Evolutionary conservation across 2,888 invertebrate genomes (phyloP), one percentile per base, ranked within the genome.

Genomic region (Leptura quadrifasciata): DNA sequence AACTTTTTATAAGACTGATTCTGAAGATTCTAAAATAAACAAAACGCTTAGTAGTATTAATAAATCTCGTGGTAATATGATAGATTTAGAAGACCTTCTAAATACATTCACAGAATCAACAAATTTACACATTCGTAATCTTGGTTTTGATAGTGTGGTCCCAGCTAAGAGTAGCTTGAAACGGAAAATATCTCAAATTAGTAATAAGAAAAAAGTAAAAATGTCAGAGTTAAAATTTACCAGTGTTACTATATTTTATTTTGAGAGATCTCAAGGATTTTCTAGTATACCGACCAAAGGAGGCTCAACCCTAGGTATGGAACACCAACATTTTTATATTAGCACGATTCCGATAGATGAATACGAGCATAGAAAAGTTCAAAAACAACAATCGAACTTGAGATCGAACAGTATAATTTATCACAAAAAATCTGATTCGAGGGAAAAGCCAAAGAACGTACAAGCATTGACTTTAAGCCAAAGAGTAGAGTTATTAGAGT

Each of bases 201-300:
- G 17, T 1, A n/a, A 8, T 20, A 39, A 63, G 0, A 31, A 63
- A 39, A 63, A 63, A 17, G 17, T 35, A 63, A 31, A 63, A 39
- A 39, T 39, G 20, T 39, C 63, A 6, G 17, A 3, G 6, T 18
- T 63, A 6, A 63, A 17, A 35, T 63, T 63, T 20, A 39, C 35
- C 1, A 63, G 17, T 39, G 27, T 55, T 3, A 68, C 68, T 15
- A 55, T 54, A n/a, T 68, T 55, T 24, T 68, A 68, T 15, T 68
- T 68, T 18, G 68, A 68, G 17, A 55, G 68, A 21, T 31, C 55
- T 10, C 68, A 68, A n/a, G 31, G 55, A 55, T 55, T 55, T 68
- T 57, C 55, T 12, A 31, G 27, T 17, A 35, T 57, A 17, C 68
- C 55, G 0, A 31, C 55, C 9, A 55, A 68, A 55, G 68, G 68